Evolutionary conservation across 2,113 vertebrate species (phyloP).

Genomic region (Furnarius figulus): DNA sequence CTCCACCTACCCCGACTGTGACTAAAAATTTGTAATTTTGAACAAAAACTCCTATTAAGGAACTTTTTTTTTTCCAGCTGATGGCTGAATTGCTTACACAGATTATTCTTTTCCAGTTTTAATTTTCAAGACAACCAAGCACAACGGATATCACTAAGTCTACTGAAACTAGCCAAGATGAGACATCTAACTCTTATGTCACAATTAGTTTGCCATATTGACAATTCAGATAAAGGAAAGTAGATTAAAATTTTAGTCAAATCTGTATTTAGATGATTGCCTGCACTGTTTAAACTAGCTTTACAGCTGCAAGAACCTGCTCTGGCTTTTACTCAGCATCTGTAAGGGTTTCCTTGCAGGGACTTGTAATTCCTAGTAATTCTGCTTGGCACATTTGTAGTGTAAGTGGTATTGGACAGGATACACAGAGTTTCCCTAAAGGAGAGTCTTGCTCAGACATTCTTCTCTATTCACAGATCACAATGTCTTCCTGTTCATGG

Average conservation of each 20-base stretch:
- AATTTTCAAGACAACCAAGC: neutral
- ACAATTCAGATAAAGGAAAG: neutral
- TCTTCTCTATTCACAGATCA: neutral
- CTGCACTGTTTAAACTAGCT: neutral
- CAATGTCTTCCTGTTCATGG: neutral
- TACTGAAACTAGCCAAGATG: neutral
- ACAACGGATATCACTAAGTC: neutral
- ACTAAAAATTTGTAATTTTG: neutral
- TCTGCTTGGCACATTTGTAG: neutral
- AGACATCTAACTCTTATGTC: neutral
- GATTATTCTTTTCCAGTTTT: neutral
- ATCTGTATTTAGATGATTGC: neutral
- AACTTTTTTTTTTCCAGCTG: neutral
- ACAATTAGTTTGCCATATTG: neutral
- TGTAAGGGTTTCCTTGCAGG: neutral
- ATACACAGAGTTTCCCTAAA: neutral
- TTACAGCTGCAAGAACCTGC: neutral
- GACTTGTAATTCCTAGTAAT: neutral
- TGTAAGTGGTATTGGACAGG: neutral
- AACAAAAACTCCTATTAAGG: neutral
- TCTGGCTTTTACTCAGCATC: neutral
- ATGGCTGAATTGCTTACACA: neutral
- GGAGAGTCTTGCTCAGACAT: neutral
- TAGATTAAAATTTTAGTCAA: neutral
- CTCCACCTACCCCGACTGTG: neutral